Base-by-base conservation (phyloP, 2,797 vertebrate genomes). In the Bufotes viridis region DNA sequence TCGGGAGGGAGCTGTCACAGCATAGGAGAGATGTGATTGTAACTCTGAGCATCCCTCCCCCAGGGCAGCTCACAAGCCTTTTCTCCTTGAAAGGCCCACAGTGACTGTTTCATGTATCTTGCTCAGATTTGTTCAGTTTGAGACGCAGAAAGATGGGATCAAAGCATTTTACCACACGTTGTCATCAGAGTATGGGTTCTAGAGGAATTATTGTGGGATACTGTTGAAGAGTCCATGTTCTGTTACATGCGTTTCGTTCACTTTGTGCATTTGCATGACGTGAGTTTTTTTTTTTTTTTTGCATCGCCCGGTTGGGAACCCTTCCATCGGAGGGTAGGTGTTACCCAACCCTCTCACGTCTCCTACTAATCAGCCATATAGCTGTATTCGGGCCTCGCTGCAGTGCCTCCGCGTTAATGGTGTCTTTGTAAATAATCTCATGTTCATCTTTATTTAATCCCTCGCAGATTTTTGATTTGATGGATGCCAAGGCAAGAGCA, bases 401-500 rank as follows among this genome's bases (percentile, higher is more conserved):
- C n/a, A 15, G n/a, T 61, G 26, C 79, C 61, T n/a, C 58, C 34
- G 18, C 17, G 53, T 61, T 79, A 34, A 26, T 58, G 29, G 78
- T 61, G 14, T 85, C 61, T 81, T 67, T 74, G n/a, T 29, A 82
- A 83, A 61, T 84, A 84, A 79, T 65, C 72, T 57, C 63, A 10
- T 86, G 42, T 82, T 63, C 75, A 79, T 83, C 89, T 74, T 93
- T 92, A 24, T 93, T 97, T 93, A 94, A 91, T 96, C 96, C 93
- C 94, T 95, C 93, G 92, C 94, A 99, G 98, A 99, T 99, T 98
- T 99, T 99, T 96, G 96, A 99, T 95, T 96, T 99, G 96, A 99
- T 99, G 98, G 98, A 99, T 96, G 97, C 98, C 95, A 99, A 99
- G 95, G 98, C 98, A 92, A 97, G 97, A 94, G 97, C 98, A 95